Evolutionary conservation across 1,140 invertebrate genomes (phyloP), one percentile per base, ranked within the genome.

Genomic region (Saccostrea echinata): DNA sequence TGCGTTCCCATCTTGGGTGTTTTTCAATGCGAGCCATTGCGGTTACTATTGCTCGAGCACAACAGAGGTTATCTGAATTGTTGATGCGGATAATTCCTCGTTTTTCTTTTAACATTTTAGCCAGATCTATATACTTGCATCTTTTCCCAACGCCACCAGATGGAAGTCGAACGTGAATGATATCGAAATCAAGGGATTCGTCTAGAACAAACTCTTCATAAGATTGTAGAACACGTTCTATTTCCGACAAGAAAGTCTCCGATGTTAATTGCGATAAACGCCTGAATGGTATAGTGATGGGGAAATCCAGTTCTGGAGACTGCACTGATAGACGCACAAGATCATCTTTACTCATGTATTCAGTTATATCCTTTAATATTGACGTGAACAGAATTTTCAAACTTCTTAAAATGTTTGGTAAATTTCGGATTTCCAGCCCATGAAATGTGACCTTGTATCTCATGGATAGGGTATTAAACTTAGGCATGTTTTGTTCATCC

Each of bases 31-130:
- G 18, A 64, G 80, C 89, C 55, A 51, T 88, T 11, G 87, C 87
- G n/a, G 89, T 90, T 1, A 90, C 86, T 76, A 90, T 64, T 9
- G 88, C 88, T 85, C 88, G 16, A 0, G 55, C 84, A 88, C 87
- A 90, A 83, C 87, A 90, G 4, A 90, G 43, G 12, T 88, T 83
- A 84, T 88, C 87, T 11, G 18, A 64, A 71, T 90, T 90, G 84
- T 80, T 86, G 27, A 90, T 88, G n/a, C 83, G 80, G 52, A 90
- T 88, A 18, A 90, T 33, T n/a, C n/a, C n/a, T n/a, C n/a, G n/a
- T n/a, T n/a, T n/a, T n/a, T n/a, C n/a, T n/a, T n/a, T n/a, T n/a
- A 90, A 80, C 71, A 87, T n/a, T 27, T 71, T 21, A 53, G 57
- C 53, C 12, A 90, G 64, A 55, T 90, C 81, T 16, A 90, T 86